These are phyloP conservation scores for Natrix natrix DNA, from an alignment of 2,797 vertebrate species.

Conservation along the genomic window DNA sequence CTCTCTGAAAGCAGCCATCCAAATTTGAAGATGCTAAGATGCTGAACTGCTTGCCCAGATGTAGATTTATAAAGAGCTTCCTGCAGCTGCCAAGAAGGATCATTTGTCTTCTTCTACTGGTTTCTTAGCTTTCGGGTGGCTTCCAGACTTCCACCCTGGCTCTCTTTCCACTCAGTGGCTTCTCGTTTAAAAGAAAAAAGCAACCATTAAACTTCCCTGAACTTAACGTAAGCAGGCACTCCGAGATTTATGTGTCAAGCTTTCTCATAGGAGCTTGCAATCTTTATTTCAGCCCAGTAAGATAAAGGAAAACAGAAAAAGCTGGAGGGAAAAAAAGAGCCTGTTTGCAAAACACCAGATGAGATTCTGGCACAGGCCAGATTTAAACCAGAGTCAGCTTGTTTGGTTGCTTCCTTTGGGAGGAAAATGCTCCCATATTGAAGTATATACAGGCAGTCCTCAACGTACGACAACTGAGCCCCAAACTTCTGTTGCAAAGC, in stretches of 20 bases:
- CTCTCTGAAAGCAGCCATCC: slow-evolving; percentile 3
- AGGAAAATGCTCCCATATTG: neutral
- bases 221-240: neutral
- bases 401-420: neutral
- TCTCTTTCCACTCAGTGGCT: neutral
- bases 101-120: neutral
- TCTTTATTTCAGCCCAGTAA: neutral
- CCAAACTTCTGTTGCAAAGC: neutral
- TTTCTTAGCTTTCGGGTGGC: neutral
- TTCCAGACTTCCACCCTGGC: neutral
- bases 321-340: neutral
- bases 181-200: neutral
- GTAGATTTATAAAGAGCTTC: neutral
- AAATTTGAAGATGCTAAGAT: neutral
- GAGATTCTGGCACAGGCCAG: neutral
- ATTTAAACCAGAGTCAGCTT: neutral
- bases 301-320: neutral
- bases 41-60: neutral
- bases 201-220: neutral
- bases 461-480: neutral
- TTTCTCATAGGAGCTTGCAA: neutral
- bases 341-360: neutral
- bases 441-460: neutral
- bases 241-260: neutral
- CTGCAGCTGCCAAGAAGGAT: neutral